A percentile compares a stretch with the other conserved stretches of the same genome.
Evolutionary conservation across 2,888 invertebrate species (phyloP).

Genomic region (Saturnia japonica): DNA sequence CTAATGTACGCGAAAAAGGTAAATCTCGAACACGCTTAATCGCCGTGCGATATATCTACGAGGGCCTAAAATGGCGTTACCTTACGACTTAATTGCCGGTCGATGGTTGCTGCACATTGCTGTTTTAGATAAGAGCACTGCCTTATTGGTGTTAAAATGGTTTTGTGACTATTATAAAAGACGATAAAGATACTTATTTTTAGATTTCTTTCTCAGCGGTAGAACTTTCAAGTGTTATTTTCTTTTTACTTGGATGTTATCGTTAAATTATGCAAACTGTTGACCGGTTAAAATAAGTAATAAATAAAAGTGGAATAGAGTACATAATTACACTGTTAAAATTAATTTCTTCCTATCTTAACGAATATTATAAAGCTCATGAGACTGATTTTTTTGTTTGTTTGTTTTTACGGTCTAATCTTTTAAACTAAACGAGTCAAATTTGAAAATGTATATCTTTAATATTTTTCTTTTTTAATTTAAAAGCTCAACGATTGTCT

Average conservation of each 20-base stretch:
- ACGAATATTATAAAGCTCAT: background rate
- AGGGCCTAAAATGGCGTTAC: slow-evolving; percentile 49
- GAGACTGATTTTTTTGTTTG: too few relatives aligned
- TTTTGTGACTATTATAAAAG: background rate
- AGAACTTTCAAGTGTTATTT: background rate
- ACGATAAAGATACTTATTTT: background rate
- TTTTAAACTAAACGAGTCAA: too few relatives aligned
- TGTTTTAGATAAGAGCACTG: slow-evolving; percentile 15
- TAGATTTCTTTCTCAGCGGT: background rate
- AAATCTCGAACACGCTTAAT: slow-evolving; percentile 53
- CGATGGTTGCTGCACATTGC: background rate
- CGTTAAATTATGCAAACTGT: background rate
- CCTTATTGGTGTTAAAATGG: slow-evolving; percentile 12
- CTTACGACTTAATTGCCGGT: slow-evolving; percentile 26
- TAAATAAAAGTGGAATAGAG: background rate
- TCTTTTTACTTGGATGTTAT: background rate
- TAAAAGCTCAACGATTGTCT: too few relatives aligned
- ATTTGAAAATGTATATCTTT: too few relatives aligned
- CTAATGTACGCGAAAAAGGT: slow-evolving; percentile 45
- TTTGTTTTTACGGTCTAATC: too few relatives aligned
- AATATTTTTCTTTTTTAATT: too few relatives aligned
- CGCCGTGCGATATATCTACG: slow-evolving; percentile 27
- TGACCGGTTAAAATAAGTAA: background rate
- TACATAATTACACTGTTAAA: background rate
- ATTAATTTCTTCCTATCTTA: background rate